These are phyloP conservation scores for Bathynomus jamesi DNA, from an alignment of 1,140 invertebrate species.

Conservation along the genomic window DNA sequence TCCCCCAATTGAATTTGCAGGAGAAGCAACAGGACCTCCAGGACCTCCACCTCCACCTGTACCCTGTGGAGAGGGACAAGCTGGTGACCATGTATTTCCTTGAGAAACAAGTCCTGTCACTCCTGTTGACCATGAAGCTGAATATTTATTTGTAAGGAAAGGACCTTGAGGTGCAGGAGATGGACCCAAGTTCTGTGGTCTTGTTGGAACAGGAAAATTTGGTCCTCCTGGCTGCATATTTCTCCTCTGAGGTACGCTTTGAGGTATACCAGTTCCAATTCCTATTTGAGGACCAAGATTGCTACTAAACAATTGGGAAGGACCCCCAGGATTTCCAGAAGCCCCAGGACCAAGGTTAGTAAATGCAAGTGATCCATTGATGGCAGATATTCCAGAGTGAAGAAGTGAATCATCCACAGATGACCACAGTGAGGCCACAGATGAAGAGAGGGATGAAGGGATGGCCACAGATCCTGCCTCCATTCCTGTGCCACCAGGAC, in stretches of 20 bases:
- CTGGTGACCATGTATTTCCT: conserved; percentile 28
- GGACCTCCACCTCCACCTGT: neutral
- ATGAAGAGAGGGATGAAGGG: conserved; percentile 23
- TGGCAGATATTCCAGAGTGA: conserved; percentile 24
- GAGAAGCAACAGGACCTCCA: neutral
- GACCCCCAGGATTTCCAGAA: conserved; percentile 23
- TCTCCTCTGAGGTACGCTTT: conserved; percentile 21
- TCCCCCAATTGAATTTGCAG: neutral
- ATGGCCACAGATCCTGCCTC: conserved; percentile 18
- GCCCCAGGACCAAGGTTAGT: conserved; percentile 20
- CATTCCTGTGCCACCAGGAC: conserved; percentile 21
- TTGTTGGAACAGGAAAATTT: conserved; percentile 18
- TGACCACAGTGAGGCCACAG: conserved; percentile 26
- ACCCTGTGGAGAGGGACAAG: conserved; percentile 24
- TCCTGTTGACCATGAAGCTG: conserved; percentile 24
- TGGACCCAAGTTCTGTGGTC: conserved; percentile 20
- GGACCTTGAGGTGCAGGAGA: conserved; percentile 21
- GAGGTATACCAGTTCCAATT: conserved; percentile 13
- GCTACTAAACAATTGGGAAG: conserved; percentile 22
- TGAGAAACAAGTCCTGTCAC: conserved; percentile 25
- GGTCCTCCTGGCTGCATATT: conserved; percentile 28
- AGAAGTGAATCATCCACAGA: conserved; percentile 25
- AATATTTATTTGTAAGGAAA: conserved; percentile 28
- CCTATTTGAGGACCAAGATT: conserved; percentile 25
- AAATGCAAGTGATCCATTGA: conserved; percentile 26